These are phyloP conservation scores for Portevinia maculata DNA, from an alignment of 2,888 invertebrate species.

Conservation along the genomic window DNA sequence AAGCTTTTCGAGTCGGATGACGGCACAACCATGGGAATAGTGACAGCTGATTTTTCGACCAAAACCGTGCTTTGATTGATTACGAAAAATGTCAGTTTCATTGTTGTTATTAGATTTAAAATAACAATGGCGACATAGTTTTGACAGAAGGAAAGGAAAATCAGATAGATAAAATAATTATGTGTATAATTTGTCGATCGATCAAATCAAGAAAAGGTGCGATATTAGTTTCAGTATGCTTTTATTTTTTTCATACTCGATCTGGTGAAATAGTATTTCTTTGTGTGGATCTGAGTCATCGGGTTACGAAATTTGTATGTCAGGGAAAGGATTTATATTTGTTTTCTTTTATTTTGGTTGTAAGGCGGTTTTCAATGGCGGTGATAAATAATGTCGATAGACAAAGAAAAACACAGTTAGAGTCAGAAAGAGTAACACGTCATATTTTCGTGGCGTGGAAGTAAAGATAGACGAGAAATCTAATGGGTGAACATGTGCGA, in stretches of 20 bases:
- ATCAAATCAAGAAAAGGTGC: constrained; percentile 53
- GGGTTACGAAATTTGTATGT: constrained; percentile 34
- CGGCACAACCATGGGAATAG: neutral
- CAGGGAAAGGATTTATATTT: constrained; percentile 24
- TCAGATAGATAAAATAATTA: constrained; percentile 19
- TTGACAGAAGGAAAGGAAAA: constrained; percentile 1
- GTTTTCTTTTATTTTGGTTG: neutral
- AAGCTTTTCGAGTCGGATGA: too few species aligned
- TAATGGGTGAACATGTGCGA: too few species aligned
- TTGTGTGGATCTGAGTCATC: constrained; percentile 49
- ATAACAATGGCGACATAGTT: constrained; percentile 19
- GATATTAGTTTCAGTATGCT: constrained; percentile 27
- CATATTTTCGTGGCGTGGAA: too few species aligned
- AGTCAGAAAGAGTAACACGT: too few species aligned
- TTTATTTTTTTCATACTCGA: constrained; percentile 8
- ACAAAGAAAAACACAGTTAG: too few species aligned
- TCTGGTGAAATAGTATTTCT: constrained; percentile 21
- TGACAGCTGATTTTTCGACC: constrained; percentile 7
- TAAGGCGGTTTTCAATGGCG: neutral
- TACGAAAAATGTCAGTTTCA: neutral
- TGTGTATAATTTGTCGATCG: constrained; percentile 33
- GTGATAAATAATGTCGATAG: neutral
- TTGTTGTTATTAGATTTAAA: constrained; percentile 4
- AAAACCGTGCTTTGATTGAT: constrained; percentile 16
- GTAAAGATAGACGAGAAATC: too few species aligned